Conservation (phyloP, 2,113 vertebrate genomes). For the Gila orcuttii region DNA sequence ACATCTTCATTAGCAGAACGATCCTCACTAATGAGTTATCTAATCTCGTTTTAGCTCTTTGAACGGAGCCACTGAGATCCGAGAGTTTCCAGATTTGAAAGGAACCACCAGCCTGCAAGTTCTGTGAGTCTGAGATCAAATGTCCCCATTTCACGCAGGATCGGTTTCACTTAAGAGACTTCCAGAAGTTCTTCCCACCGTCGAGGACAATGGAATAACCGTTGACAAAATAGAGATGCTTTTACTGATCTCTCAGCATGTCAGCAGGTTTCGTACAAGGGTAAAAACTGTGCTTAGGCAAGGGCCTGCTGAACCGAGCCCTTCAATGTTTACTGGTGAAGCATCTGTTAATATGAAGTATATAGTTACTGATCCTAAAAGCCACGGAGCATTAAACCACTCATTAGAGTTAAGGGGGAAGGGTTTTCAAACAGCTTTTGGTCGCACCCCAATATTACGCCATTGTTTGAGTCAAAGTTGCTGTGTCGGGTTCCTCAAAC, state of each 20-base stretch:
- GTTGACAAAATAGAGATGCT: slow-evolving; percentile 47
- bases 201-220: slow-evolving; percentile 41
- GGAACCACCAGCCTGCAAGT: slow-evolving; percentile 94
- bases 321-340: neutral
- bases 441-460: neutral
- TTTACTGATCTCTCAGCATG: slow-evolving; percentile 40
- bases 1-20: slow-evolving; percentile 39
- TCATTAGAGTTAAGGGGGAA: neutral
- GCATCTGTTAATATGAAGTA: neutral
- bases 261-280: neutral
- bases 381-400: neutral
- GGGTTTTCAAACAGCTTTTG: neutral
- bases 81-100: slow-evolving; percentile 90
- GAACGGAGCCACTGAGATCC: slow-evolving; percentile 88
- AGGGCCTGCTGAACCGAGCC: neutral
- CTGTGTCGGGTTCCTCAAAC: neutral
- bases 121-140: slow-evolving; percentile 81
- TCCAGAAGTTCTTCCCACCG: slow-evolving; percentile 40
- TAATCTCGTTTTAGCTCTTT: slow-evolving; percentile 80
- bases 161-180: slow-evolving; percentile 42
- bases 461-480: neutral
- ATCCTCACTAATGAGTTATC: slow-evolving; percentile 56
- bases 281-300: neutral
- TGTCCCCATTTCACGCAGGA: slow-evolving; percentile 21
- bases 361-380: slow-evolving; percentile 6